These are phyloP conservation scores for Oreochromis niloticus DNA, from an alignment of 2,113 vertebrate genomes.

Conservation along the genomic window DNA sequence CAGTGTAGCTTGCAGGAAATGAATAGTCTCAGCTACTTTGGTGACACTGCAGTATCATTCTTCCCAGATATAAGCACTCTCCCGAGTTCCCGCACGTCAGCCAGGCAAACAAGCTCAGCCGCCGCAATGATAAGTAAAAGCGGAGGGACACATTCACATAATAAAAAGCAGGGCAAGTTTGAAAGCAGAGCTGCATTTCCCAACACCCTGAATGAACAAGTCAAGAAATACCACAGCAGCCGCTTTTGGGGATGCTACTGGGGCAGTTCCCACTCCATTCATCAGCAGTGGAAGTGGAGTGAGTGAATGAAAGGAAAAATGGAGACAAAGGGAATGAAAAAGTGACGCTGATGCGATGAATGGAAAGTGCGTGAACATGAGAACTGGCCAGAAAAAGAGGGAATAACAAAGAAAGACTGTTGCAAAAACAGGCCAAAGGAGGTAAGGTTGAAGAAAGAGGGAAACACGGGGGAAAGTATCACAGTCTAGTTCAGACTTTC, in stretches of 20 bases:
- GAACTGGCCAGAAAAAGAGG: background rate
- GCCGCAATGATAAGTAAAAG: background rate
- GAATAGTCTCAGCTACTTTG: slow-evolving; percentile 1
- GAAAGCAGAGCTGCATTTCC: slow-evolving; percentile 18
- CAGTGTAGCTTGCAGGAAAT: slow-evolving; percentile 2
- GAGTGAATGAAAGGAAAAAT: background rate
- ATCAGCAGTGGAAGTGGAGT: background rate
- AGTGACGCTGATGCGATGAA: slow-evolving; percentile 22
- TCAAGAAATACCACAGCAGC: slow-evolving; percentile 33
- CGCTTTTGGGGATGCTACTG: slow-evolving; percentile 17
- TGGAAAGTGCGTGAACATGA: background rate
- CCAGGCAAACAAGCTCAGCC: slow-evolving; percentile 21
- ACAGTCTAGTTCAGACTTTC: slow-evolving; percentile 34
- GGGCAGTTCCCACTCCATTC: slow-evolving; percentile 33
- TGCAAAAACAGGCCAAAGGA: background rate
- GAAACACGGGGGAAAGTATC: background rate
- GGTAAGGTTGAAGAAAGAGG: background rate
- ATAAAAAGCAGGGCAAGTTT: background rate
- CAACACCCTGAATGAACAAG: slow-evolving; percentile 3
- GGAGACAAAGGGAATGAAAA: background rate
- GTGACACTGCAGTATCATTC: slow-evolving; percentile 32
- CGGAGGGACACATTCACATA: background rate
- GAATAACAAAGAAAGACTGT: background rate
- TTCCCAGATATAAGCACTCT: slow-evolving; percentile 16
- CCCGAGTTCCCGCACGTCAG: slow-evolving; percentile 3